A percentile compares a stretch with the other conserved stretches of the same genome.
Conservation (phyloP, 2,888 invertebrate species). For the Dichetophora obliterata region DNA sequence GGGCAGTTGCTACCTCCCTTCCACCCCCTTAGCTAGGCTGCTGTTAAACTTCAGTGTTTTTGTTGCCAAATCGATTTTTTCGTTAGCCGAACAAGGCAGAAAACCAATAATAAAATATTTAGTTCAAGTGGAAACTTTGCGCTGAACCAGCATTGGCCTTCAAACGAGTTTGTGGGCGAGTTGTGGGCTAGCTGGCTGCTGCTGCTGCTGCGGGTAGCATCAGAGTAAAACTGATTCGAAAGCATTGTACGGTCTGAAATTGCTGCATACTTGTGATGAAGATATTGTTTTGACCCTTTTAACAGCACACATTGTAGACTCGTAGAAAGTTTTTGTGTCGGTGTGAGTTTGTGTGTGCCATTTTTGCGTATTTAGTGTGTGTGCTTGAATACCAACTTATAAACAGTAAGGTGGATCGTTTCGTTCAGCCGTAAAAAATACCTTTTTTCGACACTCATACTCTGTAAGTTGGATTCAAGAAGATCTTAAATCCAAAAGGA, state of each 20-base stretch:
- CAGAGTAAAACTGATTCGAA: not conserved
- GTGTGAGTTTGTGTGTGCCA: not conserved
- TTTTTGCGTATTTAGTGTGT: not conserved
- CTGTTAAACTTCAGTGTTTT: not conserved
- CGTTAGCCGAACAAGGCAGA: not conserved
- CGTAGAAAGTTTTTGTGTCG: not conserved
- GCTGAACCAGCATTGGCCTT: not conserved
- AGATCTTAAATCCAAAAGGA: no score
- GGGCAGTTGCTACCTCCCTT: not conserved
- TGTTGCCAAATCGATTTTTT: slow-evolving; percentile 1
- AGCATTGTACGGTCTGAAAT: not conserved
- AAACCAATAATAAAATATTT: not conserved
- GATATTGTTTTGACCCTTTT: slow-evolving; percentile 42
- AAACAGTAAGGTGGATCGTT: no score
- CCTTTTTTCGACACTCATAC: no score
- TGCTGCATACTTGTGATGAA: slow-evolving; percentile 24
- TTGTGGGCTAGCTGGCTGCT: not conserved
- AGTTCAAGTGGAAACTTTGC: not conserved
- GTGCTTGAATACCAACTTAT: not conserved
- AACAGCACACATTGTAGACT: slow-evolving; percentile 7
- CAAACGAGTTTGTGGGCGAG: not conserved
- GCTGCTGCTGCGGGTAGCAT: not conserved
- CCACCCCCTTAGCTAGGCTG: not conserved
- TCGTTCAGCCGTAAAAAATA: no score
- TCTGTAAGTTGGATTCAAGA: no score